phyloP scores from a whole-genome alignment of 2,797 vertebrate species.

The Xenops minutus region DNA sequence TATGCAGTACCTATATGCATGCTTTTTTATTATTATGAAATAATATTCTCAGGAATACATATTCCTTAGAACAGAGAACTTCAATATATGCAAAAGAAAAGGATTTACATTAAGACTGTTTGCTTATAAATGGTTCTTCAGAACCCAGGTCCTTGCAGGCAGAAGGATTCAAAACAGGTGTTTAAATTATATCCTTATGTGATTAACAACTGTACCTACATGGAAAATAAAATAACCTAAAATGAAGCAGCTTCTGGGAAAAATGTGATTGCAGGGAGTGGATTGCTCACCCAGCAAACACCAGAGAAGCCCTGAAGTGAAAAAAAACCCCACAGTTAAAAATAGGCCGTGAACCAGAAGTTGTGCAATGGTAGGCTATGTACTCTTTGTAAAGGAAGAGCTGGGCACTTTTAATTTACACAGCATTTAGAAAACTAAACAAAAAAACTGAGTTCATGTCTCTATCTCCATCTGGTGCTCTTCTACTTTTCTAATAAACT shows the following conservation, averaged over 20 bases:
- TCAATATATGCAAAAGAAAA: neutral
- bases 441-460: neutral
- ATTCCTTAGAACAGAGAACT: neutral
- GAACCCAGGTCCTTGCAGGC: neutral
- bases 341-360: neutral
- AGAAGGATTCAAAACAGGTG: neutral
- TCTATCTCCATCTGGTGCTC: neutral
- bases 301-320: neutral
- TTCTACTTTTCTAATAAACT: neutral
- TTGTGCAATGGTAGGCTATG: fast-evolving
- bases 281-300: neutral
- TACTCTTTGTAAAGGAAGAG: neutral
- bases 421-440: neutral
- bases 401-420: neutral
- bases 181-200: neutral
- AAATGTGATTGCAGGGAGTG: neutral
- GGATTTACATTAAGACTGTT: neutral
- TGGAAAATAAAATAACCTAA: neutral
- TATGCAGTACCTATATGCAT: neutral
- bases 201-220: neutral
- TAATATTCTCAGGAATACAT: neutral
- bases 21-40: neutral
- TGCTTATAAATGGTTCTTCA: neutral
- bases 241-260: neutral
- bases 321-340: neutral